A percentile compares a stretch with the other conserved stretches of the same genome.
These are phyloP conservation scores for Cyclopterus lumpus DNA, from an alignment of 2,797 vertebrate species.

Conservation along the genomic window DNA sequence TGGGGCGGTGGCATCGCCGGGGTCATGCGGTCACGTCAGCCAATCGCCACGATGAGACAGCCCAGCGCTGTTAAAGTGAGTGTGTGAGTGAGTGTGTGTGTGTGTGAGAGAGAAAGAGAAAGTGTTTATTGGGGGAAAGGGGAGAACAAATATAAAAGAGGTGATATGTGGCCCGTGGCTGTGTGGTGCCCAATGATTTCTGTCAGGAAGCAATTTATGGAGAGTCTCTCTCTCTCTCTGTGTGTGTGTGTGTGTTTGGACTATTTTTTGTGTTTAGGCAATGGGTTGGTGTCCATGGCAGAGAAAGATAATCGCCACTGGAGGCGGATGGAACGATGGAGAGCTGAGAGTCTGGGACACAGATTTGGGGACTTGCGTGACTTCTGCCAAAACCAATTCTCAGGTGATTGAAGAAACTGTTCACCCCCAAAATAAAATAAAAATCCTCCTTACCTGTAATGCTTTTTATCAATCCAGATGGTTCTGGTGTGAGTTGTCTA, in stretches of 20 bases:
- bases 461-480: not conserved
- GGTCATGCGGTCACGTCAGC: conserved; percentile 40
- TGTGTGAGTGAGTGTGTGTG: conserved; percentile 23
- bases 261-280: conserved; percentile 68
- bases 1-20: conserved; percentile 76
- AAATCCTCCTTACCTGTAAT: not conserved
- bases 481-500: not conserved
- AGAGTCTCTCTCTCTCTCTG: too few species aligned
- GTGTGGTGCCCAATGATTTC: conserved; percentile 67
- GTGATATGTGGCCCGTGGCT: conserved; percentile 58
- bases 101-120: too few species aligned
- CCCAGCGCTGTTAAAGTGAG: conserved; percentile 85
- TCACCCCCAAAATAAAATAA: not conserved
- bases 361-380: conserved; percentile 73
- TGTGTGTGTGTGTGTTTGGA: too few species aligned
- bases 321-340: conserved; percentile 85
- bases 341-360: conserved; percentile 83
- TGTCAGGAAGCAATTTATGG: conserved; percentile 57
- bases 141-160: conserved; percentile 55
- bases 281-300: conserved; percentile 88
- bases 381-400: conserved; percentile 77
- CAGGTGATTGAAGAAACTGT: conserved; percentile 77
- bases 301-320: conserved; percentile 78
- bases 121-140: conserved; percentile 32
- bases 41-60: conserved; percentile 73